phyloP scores from a whole-genome alignment of 2,888 invertebrate genomes.

The Tryphoninae sp. region DNA sequence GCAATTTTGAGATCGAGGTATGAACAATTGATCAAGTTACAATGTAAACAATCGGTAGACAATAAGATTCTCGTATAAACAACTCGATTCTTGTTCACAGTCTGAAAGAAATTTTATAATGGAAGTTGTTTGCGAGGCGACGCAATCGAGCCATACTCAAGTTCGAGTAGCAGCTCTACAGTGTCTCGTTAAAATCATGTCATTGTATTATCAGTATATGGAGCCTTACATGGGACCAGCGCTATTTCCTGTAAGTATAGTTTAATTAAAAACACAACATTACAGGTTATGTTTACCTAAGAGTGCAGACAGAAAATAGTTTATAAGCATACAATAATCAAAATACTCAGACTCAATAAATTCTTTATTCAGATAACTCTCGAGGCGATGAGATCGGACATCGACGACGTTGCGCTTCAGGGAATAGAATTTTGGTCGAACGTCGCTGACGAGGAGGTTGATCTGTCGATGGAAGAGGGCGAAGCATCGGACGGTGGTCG shows the following conservation, averaged over 20 bases:
- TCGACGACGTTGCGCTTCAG: slow-evolving; percentile 97
- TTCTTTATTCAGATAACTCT: slow-evolving; percentile 89
- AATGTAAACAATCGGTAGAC: too few relatives aligned
- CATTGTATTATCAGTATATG: slow-evolving; percentile 99
- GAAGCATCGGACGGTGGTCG: slow-evolving; percentile 96
- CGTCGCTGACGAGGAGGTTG: slow-evolving; percentile 99
- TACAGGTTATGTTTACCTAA: too few relatives aligned
- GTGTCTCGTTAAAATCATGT: slow-evolving; percentile 98
- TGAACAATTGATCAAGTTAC: slow-evolving; percentile 33
- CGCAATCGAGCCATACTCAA: slow-evolving; percentile 94
- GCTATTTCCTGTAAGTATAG: slow-evolving; percentile 90
- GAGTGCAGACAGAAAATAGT: too few relatives aligned
- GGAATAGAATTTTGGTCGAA: slow-evolving; percentile 99
- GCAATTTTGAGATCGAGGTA: slow-evolving; percentile 98
- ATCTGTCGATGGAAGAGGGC: slow-evolving; percentile 95
- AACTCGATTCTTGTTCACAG: slow-evolving; percentile 75
- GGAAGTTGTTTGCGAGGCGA: slow-evolving; percentile 99
- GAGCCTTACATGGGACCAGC: slow-evolving; percentile 99
- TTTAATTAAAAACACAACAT: too few relatives aligned
- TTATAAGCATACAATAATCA: too few relatives aligned
- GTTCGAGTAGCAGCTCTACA: slow-evolving; percentile 98
- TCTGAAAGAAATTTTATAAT: slow-evolving; percentile 99
- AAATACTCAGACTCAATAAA: not conserved
- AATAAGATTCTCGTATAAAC: too few relatives aligned
- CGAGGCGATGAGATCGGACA: slow-evolving; percentile 98